Base-by-base conservation (phyloP, 1,140 invertebrate species). In the Drosophila burlai region DNA sequence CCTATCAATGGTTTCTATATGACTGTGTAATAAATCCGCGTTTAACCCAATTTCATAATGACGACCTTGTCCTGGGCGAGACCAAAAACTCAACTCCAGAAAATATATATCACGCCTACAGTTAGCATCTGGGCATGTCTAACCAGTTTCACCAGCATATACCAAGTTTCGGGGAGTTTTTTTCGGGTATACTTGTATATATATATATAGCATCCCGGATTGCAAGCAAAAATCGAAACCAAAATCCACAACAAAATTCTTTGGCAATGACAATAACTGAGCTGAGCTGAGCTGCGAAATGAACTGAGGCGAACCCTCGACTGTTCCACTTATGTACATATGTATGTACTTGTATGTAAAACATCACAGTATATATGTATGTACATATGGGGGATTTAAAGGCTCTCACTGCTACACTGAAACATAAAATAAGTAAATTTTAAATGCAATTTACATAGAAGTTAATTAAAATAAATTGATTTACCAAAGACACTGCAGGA, bases 261-360 rank as follows among this genome's bases (percentile, higher is more conserved):
- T 91, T 68, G 66, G 61, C 81, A 89, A 91, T 91, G 87, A 85
- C 74, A 85, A 79, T 81, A 83, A 91, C 83, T 13, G 45, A 40
- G 38, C n/a, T 86, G 84, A 40, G 38, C 26, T 24, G 24, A 24
- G 24, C 3, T 83, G 84, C 78, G 15, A 50, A 29, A 54, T 89
- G 75, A 68, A 68, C 21, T 46, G 46, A 43, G 29, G 61, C 49
- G 49, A 52, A 57, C 59, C 42, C 26, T 31, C 54, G 42, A 59
- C 5, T 72, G 67, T 73, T 73, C 38, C 69, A 66, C 59, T 49
- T 63, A 63, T 38, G 21, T 68, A 76, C 38, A 54, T 55, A 29
- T 54, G 21, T 66, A 29, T 54, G 26, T 66, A 29, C 13, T 13
- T 26, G 26, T 65, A 66, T 60, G 46, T 60, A 72, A 59, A 42